These are phyloP conservation scores for Drosophila nannoptera DNA, from an alignment of 1,140 invertebrate genomes.

Conservation along the genomic window DNA sequence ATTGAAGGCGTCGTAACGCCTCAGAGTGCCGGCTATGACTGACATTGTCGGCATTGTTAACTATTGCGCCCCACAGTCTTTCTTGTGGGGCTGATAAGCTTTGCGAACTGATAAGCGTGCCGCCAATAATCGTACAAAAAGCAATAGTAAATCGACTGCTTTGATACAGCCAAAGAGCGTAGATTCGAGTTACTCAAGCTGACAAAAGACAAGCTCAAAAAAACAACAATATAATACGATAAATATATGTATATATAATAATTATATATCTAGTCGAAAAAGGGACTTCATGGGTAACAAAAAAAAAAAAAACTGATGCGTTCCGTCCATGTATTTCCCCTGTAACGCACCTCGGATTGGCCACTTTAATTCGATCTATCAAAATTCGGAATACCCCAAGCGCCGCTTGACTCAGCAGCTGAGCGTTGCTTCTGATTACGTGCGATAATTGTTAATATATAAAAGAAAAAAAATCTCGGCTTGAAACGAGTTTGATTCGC, in stretches of 20 bases:
- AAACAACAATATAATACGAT: background rate
- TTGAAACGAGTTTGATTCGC: conserved; percentile 39
- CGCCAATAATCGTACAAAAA: conserved; percentile 21
- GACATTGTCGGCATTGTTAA: conserved; percentile 10
- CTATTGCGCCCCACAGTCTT: conserved; percentile 2
- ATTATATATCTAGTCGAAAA: background rate
- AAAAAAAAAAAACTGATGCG: background rate
- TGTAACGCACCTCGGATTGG: background rate
- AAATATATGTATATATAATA: background rate
- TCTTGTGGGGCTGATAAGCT: conserved; percentile 29
- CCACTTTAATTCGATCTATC: conserved; percentile 27
- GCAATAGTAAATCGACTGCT: conserved; percentile 8
- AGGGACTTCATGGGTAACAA: background rate
- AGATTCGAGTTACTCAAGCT: background rate
- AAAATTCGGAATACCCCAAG: conserved; percentile 56
- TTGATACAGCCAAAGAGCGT: background rate
- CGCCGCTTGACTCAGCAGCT: conserved; percentile 52
- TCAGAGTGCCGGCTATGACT: conserved; percentile 24
- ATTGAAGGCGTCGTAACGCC: conserved; percentile 23
- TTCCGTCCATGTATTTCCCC: conserved; percentile 7
- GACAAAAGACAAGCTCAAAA: background rate
- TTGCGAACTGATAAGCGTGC: conserved; percentile 18
- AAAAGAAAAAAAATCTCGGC: background rate
- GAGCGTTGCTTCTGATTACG: conserved; percentile 24
- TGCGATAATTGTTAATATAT: conserved; percentile 15